phyloP scores from a whole-genome alignment of 2,797 vertebrate species.

The Sarcophilus harrisii region DNA sequence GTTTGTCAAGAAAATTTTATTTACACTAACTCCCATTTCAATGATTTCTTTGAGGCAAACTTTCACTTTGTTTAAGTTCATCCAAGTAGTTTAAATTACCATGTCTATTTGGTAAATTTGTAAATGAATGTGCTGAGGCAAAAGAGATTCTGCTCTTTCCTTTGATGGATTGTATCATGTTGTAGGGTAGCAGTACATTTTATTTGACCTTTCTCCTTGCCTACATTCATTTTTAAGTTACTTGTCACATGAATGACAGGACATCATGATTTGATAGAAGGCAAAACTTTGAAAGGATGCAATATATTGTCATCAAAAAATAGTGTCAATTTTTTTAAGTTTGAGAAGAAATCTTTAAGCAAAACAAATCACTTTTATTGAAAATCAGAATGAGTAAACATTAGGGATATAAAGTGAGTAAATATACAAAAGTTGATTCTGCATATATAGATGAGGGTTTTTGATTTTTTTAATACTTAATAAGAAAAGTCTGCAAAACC shows the following conservation, averaged over 20 bases:
- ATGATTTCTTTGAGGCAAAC: constrained; percentile 27
- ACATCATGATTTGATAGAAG: constrained; percentile 62
- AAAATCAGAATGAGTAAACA: constrained; percentile 42
- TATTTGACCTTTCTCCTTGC: constrained; percentile 76
- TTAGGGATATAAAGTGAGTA: constrained; percentile 19
- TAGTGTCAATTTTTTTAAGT: constrained; percentile 52
- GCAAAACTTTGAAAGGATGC: constrained; percentile 67
- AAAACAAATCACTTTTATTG: constrained; percentile 46
- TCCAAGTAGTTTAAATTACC: constrained; percentile 47
- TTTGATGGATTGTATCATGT: constrained; percentile 72
- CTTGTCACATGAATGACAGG: constrained; percentile 60
- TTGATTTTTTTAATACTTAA: constrained; percentile 24
- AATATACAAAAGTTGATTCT: constrained; percentile 17
- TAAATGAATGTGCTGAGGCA: constrained; percentile 62
- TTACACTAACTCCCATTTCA: constrained; percentile 53
- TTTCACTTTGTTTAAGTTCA: constrained; percentile 59
- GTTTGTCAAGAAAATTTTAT: constrained; percentile 32
- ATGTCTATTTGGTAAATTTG: constrained; percentile 66
- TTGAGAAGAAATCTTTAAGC: constrained; percentile 16
- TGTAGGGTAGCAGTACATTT: constrained; percentile 54
- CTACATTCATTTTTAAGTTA: constrained; percentile 67
- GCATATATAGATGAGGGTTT: not conserved
- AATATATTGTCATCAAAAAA: constrained; percentile 63
- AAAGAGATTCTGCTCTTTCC: constrained; percentile 68
- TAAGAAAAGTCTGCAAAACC: constrained; percentile 6